Conservation (phyloP, 2,797 vertebrate genomes). For the Amniataba percoides region DNA sequence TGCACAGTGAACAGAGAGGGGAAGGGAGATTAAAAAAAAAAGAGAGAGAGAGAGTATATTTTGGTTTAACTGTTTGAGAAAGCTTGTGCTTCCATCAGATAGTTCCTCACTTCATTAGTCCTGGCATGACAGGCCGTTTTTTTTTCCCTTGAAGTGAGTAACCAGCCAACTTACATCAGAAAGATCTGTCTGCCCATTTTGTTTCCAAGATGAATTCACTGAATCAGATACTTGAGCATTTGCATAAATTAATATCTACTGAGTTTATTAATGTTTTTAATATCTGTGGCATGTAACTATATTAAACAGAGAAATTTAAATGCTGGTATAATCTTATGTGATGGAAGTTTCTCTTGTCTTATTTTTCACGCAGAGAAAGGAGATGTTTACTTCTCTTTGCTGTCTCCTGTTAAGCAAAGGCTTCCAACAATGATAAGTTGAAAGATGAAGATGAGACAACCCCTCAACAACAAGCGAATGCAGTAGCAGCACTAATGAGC, state of each 20-base stretch:
- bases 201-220: constrained; percentile 6
- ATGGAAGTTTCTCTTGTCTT: neutral
- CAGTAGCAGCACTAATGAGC: constrained; percentile 13
- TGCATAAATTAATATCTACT: constrained; percentile 7
- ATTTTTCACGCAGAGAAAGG: neutral
- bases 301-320: neutral
- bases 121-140: constrained; percentile 20
- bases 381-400: neutral
- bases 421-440: neutral
- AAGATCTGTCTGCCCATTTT: neutral
- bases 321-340: neutral
- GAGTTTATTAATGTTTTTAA: neutral
- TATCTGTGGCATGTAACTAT: neutral
- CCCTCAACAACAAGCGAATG: neutral
- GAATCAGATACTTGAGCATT: neutral
- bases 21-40: neutral
- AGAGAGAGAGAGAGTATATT: neutral
- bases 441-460: constrained; percentile 1
- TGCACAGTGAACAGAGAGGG: constrained; percentile 4
- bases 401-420: neutral
- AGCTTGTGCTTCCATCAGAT: constrained; percentile 10
- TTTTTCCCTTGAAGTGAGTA: neutral
- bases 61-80: constrained; percentile 26
- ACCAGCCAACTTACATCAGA: constrained; percentile 6
- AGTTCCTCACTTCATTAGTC: constrained; percentile 34